Percentiles rank a stretch among this genome's conserved stretches.
phyloP scores from a whole-genome alignment of 1,140 invertebrate species.

The Amyelois transitella region DNA sequence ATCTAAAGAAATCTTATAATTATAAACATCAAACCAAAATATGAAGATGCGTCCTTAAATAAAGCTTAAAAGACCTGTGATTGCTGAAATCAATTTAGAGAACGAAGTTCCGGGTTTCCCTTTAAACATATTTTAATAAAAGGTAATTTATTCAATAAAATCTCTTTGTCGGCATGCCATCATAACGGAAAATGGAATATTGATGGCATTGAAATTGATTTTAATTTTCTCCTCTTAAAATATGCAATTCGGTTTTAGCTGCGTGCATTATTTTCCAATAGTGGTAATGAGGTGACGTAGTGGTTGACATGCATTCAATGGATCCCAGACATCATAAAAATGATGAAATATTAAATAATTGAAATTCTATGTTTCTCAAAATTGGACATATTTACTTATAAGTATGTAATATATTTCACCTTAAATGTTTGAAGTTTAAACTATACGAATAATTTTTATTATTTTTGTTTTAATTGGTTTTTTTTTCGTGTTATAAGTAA shows the following conservation, averaged over 20 bases:
- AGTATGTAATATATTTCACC: no score
- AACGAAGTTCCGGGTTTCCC: slow-evolving; percentile 22
- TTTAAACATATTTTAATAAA: slow-evolving; percentile 51
- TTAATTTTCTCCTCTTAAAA: slow-evolving; percentile 42
- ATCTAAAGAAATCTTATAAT: no score
- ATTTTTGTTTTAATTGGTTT: no score
- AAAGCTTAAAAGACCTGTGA: neutral
- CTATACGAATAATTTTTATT: no score
- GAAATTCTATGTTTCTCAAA: no score
- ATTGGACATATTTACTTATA: no score
- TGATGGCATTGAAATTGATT: slow-evolving; percentile 55
- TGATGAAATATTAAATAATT: neutral
- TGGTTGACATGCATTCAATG: neutral
- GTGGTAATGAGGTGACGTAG: neutral
- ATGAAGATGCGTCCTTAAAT: no score
- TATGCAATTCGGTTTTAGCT: slow-evolving; percentile 27
- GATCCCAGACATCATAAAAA: neutral
- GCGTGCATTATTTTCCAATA: neutral
- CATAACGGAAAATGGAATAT: slow-evolving; percentile 58
- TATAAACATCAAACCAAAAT: no score
- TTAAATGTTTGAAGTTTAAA: no score
- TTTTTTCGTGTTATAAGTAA: no score
- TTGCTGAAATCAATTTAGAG: neutral
- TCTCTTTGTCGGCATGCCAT: slow-evolving; percentile 46
- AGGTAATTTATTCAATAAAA: slow-evolving; percentile 60